Conservation (phyloP, 2,888 invertebrate species). For the Mesoligia furuncula region DNA sequence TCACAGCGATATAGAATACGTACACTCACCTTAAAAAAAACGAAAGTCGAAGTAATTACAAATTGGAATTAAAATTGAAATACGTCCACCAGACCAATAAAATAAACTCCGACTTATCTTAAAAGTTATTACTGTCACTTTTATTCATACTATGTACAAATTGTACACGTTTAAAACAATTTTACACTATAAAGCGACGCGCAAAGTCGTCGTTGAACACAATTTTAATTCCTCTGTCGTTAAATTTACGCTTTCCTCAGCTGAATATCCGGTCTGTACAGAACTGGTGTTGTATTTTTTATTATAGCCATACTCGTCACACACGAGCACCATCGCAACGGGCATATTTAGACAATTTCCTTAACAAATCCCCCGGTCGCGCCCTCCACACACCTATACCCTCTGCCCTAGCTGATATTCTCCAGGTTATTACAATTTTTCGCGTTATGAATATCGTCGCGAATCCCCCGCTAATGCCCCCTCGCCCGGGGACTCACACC, state of each 20-base stretch:
- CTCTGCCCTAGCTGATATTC: constrained; percentile 83
- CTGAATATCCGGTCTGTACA: constrained; percentile 53
- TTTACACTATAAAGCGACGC: constrained; percentile 50
- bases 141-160: constrained; percentile 42
- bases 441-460: constrained; percentile 90
- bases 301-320: constrained; percentile 61
- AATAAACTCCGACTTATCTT: constrained; percentile 42
- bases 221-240: constrained; percentile 62
- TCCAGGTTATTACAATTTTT: constrained; percentile 90
- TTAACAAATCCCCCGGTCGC: constrained; percentile 81
- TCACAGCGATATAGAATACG: constrained; percentile 3
- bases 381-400: constrained; percentile 82
- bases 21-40: not conserved
- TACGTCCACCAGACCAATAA: constrained; percentile 1
- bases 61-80: constrained; percentile 41
- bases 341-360: constrained; percentile 89
- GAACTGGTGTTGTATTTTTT: constrained; percentile 44
- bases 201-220: constrained; percentile 38
- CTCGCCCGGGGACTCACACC: constrained; percentile 86
- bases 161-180: constrained; percentile 48
- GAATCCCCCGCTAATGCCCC: constrained; percentile 79
- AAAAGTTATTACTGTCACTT: constrained; percentile 39
- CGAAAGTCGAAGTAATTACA: constrained; percentile 19
- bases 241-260: constrained; percentile 61
- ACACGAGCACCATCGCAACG: constrained; percentile 69